A percentile compares a stretch with the other conserved stretches of the same genome.
These are phyloP conservation scores for Cromileptes altivelis DNA, from an alignment of 2,113 vertebrate genomes.

Conservation along the genomic window DNA sequence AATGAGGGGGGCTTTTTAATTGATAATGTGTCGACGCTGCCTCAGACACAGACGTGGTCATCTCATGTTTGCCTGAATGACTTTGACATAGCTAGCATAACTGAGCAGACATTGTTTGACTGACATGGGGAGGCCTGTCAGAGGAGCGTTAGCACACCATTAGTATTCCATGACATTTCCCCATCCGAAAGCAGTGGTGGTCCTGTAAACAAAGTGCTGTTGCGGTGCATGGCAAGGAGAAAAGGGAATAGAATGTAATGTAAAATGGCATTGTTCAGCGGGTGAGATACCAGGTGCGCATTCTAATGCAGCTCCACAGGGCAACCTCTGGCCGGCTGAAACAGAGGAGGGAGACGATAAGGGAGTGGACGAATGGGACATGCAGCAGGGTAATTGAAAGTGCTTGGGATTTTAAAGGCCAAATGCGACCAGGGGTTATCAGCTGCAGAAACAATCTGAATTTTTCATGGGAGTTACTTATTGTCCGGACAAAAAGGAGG, in stretches of 20 bases:
- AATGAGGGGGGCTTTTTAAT: slow-evolving; percentile 24
- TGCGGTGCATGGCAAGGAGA: slow-evolving; percentile 69
- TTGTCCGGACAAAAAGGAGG: slow-evolving; percentile 71
- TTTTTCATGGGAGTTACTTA: slow-evolving; percentile 77
- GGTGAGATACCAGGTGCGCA: slow-evolving; percentile 71
- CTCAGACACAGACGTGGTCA: background rate
- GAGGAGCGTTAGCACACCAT: slow-evolving; percentile 72
- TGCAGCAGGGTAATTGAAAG: slow-evolving; percentile 76
- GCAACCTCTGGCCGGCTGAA: slow-evolving; percentile 73
- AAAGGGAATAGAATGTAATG: slow-evolving; percentile 75
- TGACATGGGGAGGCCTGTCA: slow-evolving; percentile 66
- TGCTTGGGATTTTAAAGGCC: slow-evolving; percentile 80
- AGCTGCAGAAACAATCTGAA: slow-evolving; percentile 76
- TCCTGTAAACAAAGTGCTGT: slow-evolving; percentile 79
- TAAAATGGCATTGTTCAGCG: slow-evolving; percentile 76
- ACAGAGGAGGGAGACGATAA: slow-evolving; percentile 74
- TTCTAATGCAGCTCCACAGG: slow-evolving; percentile 76
- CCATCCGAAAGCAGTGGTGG: slow-evolving; percentile 66
- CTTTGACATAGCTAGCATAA: slow-evolving; percentile 63
- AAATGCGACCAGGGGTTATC: slow-evolving; percentile 79
- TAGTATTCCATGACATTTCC: slow-evolving; percentile 85
- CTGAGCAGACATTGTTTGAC: slow-evolving; percentile 72
- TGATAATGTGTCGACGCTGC: slow-evolving; percentile 51
- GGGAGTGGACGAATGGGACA: slow-evolving; percentile 68
- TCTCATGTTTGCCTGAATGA: slow-evolving; percentile 51